A percentile compares a stretch with the other conserved stretches of the same genome.
These are phyloP conservation scores for Agrochola litura DNA, from an alignment of 2,888 invertebrate genomes.

Conservation along the genomic window DNA sequence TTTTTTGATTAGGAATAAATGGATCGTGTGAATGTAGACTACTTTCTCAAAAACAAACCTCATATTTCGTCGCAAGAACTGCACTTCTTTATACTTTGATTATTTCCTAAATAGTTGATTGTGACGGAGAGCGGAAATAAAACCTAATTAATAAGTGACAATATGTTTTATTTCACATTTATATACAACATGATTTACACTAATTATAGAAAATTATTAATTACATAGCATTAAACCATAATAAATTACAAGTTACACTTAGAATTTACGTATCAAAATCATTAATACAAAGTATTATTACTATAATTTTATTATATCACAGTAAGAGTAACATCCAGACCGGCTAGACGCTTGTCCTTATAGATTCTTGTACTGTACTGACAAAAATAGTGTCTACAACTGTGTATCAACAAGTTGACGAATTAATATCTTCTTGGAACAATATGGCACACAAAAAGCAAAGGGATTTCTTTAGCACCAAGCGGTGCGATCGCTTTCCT, in stretches of 20 bases:
- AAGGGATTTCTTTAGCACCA: background rate
- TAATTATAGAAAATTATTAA: slow-evolving; percentile 43
- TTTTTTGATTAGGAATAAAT: background rate
- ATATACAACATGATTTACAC: slow-evolving; percentile 65
- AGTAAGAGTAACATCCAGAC: slow-evolving; percentile 66
- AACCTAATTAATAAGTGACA: slow-evolving; percentile 49
- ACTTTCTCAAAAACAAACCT: slow-evolving; percentile 21
- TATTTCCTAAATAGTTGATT: slow-evolving; percentile 32
- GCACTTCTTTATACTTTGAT: slow-evolving; percentile 22
- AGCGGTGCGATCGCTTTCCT: background rate
- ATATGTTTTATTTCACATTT: slow-evolving; percentile 59
- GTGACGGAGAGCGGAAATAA: slow-evolving; percentile 44
- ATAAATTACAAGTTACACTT: slow-evolving; percentile 52
- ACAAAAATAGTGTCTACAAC: slow-evolving; percentile 5
- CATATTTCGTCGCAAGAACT: slow-evolving; percentile 10
- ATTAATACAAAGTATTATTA: slow-evolving; percentile 58
- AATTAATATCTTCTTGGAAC: background rate
- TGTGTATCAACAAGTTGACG: background rate
- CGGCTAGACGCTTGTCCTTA: slow-evolving; percentile 45
- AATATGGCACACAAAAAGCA: background rate
- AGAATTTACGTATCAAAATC: slow-evolving; percentile 57
- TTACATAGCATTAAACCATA: slow-evolving; percentile 45
- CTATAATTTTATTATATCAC: slow-evolving; percentile 76
- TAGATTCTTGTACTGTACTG: slow-evolving; percentile 14
- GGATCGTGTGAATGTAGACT: background rate